Base-by-base conservation (phyloP, 2,113 vertebrate genomes). In the Barbus barbus region DNA sequence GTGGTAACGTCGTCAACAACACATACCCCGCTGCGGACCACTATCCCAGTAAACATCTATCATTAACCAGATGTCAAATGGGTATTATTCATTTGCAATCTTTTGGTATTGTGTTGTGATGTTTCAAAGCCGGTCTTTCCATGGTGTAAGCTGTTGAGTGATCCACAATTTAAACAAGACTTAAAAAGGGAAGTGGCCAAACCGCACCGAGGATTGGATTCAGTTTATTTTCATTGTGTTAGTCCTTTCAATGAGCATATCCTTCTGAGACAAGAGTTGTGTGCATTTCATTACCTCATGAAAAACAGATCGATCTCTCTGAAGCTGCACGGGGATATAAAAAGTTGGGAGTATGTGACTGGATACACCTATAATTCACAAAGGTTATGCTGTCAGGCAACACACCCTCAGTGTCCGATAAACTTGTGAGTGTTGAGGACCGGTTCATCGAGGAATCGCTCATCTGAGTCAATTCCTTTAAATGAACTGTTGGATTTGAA, bases 91-190 rank as follows among this genome's bases (percentile, higher is more conserved):
- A 48, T 67, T 75, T 46, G 76, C 11, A 18, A 51, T 79, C 41
- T 31, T 83, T 65, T 67, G 69, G 71, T 75, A 71, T 83, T 83
- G 81, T 86, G 67, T 36, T 80, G n/a, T 56, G 44, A 79, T 48
- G 20, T 83, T n/a, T 61, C 31, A 63, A 83, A 60, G 46, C 48
- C 18, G 31, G 78, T 44, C 41, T 84, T 84, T 86, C 82, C 82
- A 81, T 36, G 60, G 81, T 20, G 14, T 60, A 78, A 76, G 18
- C 20, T 48, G 44, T 16, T 26, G 65, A 69, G 58, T 24, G 33
- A 22, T 60, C 71, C 73, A 56, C 60, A 60, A 51, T 82, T 82
- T 78, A 81, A 36, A 58, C 69, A 58, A 83, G 82, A 61, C 22
- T 83, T 83, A 28, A 60, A 86, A 82, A 69, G 44, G 12, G 65